Evolutionary conservation across 2,113 vertebrate species (phyloP).

Genomic region (Rhinichthys klamathensis): DNA sequence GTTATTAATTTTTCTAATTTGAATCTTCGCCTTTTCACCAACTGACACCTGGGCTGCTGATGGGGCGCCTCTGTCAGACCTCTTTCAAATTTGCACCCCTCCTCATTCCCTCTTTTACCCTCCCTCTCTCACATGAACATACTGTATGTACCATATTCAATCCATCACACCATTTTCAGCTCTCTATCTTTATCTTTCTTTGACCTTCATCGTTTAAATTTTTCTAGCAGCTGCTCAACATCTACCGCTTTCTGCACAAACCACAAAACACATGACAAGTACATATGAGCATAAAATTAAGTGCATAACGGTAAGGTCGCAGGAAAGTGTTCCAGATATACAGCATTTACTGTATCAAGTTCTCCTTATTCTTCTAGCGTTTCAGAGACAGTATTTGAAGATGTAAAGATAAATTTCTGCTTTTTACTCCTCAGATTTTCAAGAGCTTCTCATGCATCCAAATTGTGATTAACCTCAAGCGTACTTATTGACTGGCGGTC

Average conservation of each 20-base stretch:
- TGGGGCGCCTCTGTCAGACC: slow-evolving; percentile 71
- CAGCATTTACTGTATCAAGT: too few species aligned
- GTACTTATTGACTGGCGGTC: slow-evolving; percentile 41
- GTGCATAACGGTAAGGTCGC: background rate
- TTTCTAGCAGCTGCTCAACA: slow-evolving; percentile 14
- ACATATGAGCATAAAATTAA: background rate
- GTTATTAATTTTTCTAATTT: slow-evolving; percentile 79
- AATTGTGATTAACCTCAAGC: slow-evolving; percentile 47
- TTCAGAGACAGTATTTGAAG: background rate
- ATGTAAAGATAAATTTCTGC: background rate
- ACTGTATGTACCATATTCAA: slow-evolving; percentile 38
- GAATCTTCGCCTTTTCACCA: slow-evolving; percentile 74
- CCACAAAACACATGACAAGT: slow-evolving; percentile 13
- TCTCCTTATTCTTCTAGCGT: background rate
- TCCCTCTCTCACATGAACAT: slow-evolving; percentile 32
- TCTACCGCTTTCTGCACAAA: slow-evolving; percentile 29
- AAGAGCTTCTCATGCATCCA: slow-evolving; percentile 4
- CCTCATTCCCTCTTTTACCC: slow-evolving; percentile 57
- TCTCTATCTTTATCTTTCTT: slow-evolving; percentile 17
- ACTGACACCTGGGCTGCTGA: slow-evolving; percentile 72
- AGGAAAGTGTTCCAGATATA: background rate
- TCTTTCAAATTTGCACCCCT: slow-evolving; percentile 64
- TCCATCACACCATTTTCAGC: slow-evolving; percentile 16
- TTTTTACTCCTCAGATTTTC: background rate
- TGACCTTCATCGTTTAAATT: slow-evolving; percentile 14